A percentile compares a stretch with the other conserved stretches of the same genome.
phyloP scores from a whole-genome alignment of 2,888 invertebrate genomes.

The Helicoverpa assulta region DNA sequence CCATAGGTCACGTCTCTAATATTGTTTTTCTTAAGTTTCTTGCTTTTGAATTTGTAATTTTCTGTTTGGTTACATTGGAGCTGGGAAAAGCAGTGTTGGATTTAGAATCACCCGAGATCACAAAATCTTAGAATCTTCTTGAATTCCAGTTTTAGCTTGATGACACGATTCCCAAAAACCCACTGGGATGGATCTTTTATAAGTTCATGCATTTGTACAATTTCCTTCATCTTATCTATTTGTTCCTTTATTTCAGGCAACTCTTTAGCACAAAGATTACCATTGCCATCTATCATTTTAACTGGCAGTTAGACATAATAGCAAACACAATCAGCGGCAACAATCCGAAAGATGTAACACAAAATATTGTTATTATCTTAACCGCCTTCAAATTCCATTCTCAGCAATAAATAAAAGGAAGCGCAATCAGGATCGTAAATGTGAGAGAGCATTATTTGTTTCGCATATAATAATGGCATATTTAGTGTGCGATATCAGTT shows the following conservation, averaged over 20 bases:
- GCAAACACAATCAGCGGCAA: slow-evolving; percentile 46
- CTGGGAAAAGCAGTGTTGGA: neutral
- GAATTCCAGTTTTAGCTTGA: too few species aligned
- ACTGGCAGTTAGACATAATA: slow-evolving; percentile 42
- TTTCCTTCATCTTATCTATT: neutral
- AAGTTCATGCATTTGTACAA: neutral
- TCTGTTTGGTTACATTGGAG: slow-evolving; percentile 15
- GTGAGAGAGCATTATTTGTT: slow-evolving; percentile 85
- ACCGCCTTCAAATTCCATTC: slow-evolving; percentile 76
- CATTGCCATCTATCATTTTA: slow-evolving; percentile 17
- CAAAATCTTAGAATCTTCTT: too few species aligned
- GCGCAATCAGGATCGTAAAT: slow-evolving; percentile 70
- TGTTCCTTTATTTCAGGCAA: too few species aligned
- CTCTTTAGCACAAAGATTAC: neutral
- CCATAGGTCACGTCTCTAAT: slow-evolving; percentile 45
- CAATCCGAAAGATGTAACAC: slow-evolving; percentile 52
- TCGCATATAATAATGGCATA: slow-evolving; percentile 89
- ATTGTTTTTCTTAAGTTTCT: slow-evolving; percentile 38
- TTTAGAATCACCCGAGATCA: too few species aligned
- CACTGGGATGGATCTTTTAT: too few species aligned
- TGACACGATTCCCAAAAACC: too few species aligned
- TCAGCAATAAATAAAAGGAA: slow-evolving; percentile 81
- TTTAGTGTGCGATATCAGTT: slow-evolving; percentile 89
- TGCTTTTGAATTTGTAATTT: slow-evolving; percentile 12
- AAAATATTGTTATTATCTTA: slow-evolving; percentile 63